A percentile compares a stretch with the other conserved stretches of the same genome.
Conservation (phyloP, 2,797 vertebrate species). For the Enteromius treurensis region DNA sequence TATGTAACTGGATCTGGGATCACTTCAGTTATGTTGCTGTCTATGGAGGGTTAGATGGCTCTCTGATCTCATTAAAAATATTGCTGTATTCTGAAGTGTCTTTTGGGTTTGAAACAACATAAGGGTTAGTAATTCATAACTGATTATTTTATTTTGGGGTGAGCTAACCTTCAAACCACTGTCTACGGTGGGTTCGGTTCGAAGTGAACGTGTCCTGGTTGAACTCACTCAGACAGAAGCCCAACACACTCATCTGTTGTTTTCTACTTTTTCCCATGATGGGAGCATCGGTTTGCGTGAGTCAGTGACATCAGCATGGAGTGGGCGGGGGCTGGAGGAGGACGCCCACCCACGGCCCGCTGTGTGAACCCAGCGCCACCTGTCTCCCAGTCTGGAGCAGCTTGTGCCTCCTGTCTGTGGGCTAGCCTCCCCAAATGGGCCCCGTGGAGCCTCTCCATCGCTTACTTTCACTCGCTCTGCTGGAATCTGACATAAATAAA, state of each 20-base stretch:
- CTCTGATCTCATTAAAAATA: too few relatives aligned
- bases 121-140: too few relatives aligned
- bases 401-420: constrained; percentile 65
- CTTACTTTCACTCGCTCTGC: constrained; percentile 47
- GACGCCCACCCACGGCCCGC: constrained; percentile 74
- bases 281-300: constrained; percentile 55
- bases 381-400: constrained; percentile 75
- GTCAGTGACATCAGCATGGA: constrained; percentile 43
- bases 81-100: too few relatives aligned
- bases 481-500: constrained; percentile 36
- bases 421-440: constrained; percentile 21
- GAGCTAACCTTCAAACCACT: too few relatives aligned
- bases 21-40: too few relatives aligned
- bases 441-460: constrained; percentile 46
- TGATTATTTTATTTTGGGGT: too few relatives aligned
- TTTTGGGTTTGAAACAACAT: too few relatives aligned
- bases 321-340: constrained; percentile 63
- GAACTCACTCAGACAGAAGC: background rate
- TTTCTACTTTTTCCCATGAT: constrained; percentile 39
- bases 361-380: constrained; percentile 78
- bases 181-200: background rate
- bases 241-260: constrained; percentile 42
- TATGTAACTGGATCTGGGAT: too few relatives aligned
- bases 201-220: background rate
- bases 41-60: too few relatives aligned